Base-by-base conservation (phyloP, 2,888 invertebrate genomes). In the Ornithoptera priamus region DNA sequence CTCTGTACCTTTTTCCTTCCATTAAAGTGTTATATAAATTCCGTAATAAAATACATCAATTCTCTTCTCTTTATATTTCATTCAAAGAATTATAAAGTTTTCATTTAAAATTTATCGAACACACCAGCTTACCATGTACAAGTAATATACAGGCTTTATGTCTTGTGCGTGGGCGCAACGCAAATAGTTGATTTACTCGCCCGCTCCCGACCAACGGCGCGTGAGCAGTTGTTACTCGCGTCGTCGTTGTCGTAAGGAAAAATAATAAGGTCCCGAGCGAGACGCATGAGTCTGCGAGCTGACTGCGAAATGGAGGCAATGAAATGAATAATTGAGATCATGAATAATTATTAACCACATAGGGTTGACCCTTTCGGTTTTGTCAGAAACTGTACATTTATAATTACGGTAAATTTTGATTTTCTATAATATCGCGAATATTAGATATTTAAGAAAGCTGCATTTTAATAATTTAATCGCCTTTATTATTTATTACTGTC, bases 171-270 rank as follows among this genome's bases (percentile, higher is more conserved):
- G 67, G 70, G 73, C 75, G 76, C 77, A 76, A 85, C 81, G 85
- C 90, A 90, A 90, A 90, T 89, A 89, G 89, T 90, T 90, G 90
- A 91, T 90, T 90, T 89, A 89, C 83, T 79, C 80, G 77, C 77
- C 71, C 81, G 81, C 83, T 81, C 81, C 81, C 76, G 78, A 78
- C 75, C 83, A 82, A 81, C 82, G 81, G 80, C 79, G 72, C 76
- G 74, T 73, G 78, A 75, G 73, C 73, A 66, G 74, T 80, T 82
- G 77, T 80, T 80, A 50, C 79, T 77, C 77, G 77, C 80, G 73
- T 53, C 53, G 82, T 83, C 85, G 80, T 76, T 81, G 81, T 80
- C 81, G 76, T 75, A 65, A 46, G 72, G 78, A 84, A 89, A 88
- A 89, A 89, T 89, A 86, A 87, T 83, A 85, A 76, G 79, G 88